phyloP scores from a whole-genome alignment of 2,888 invertebrate genomes.

The Agrilus biguttatus region DNA sequence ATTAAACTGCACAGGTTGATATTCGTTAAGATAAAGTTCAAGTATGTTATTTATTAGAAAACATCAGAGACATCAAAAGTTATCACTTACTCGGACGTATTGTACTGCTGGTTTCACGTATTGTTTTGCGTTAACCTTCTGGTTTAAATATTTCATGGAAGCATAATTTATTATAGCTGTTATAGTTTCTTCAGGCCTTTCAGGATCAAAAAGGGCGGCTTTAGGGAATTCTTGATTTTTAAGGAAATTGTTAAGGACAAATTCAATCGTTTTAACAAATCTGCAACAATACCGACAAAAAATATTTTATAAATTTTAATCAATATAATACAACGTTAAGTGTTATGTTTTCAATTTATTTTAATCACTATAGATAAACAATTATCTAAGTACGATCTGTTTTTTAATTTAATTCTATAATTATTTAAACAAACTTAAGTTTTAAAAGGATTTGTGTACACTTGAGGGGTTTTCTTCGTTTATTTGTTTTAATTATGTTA shows the following conservation, averaged over 20 bases:
- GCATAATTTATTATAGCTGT: slow-evolving; percentile 53
- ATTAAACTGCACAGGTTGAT: background rate
- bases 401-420: too few relatives aligned
- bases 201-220: slow-evolving; percentile 50
- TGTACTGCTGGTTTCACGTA: slow-evolving; percentile 64
- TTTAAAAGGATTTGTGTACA: too few relatives aligned
- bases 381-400: too few relatives aligned
- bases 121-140: slow-evolving; percentile 54
- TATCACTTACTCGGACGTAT: slow-evolving; percentile 45
- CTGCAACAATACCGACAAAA: slow-evolving; percentile 29
- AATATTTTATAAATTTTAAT: background rate
- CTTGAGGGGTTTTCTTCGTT: too few relatives aligned
- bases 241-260: slow-evolving; percentile 60
- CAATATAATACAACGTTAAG: background rate
- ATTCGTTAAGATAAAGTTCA: background rate
- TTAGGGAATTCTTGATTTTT: slow-evolving; percentile 65
- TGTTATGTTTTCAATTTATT: too few relatives aligned
- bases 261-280: slow-evolving; percentile 52
- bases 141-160: slow-evolving; percentile 52
- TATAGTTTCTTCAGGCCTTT: slow-evolving; percentile 55
- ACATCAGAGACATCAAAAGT: too few relatives aligned
- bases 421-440: too few relatives aligned
- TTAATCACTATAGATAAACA: background rate
- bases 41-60: too few relatives aligned
- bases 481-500: too few relatives aligned